These are phyloP conservation scores for Pipistrellus pygmaeus DNA, from an alignment of 2,797 vertebrate species.

Conservation along the genomic window DNA sequence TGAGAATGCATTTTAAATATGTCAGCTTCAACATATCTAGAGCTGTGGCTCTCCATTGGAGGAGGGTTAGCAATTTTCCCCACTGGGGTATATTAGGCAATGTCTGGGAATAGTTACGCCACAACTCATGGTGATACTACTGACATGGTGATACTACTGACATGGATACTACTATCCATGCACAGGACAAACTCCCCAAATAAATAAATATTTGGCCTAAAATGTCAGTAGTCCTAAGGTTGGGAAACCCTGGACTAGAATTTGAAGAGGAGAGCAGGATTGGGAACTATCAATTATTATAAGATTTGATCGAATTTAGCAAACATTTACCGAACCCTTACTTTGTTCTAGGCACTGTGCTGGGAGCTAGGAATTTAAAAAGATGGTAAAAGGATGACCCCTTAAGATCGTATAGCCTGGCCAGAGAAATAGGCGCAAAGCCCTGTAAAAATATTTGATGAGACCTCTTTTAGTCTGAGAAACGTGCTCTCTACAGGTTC, in stretches of 20 bases:
- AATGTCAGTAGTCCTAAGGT: background rate
- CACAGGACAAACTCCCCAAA: background rate
- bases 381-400: background rate
- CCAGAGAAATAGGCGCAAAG: background rate
- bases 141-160: background rate
- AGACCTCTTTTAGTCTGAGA: background rate
- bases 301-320: background rate
- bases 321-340: background rate
- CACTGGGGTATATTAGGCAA: background rate
- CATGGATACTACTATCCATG: too few relatives aligned
- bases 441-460: background rate
- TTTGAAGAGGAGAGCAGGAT: background rate
- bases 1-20: conserved; percentile 39
- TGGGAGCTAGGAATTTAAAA: background rate
- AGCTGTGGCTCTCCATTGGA: background rate
- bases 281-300: background rate
- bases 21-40: background rate
- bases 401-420: background rate
- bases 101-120: background rate
- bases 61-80: background rate
- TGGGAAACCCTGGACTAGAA: background rate
- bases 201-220: background rate
- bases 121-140: background rate
- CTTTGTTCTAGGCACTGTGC: background rate
- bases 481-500: background rate